phyloP scores from a whole-genome alignment of 2,113 vertebrate genomes.

The Mirza zaza region DNA sequence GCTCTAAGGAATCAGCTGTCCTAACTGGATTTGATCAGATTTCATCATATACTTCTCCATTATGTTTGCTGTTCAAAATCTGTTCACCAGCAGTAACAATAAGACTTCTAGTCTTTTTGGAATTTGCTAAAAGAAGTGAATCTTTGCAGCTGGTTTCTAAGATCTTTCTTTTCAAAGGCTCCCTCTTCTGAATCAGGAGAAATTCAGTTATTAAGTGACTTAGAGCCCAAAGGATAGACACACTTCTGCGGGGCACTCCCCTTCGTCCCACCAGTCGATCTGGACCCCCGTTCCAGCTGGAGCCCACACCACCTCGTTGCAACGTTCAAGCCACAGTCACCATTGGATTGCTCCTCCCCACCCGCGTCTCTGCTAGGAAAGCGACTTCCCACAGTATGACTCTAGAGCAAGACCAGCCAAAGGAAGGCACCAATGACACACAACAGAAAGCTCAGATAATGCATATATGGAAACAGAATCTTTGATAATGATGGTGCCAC shows the following conservation, averaged over 20 bases:
- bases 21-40: not conserved
- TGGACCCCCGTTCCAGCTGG: conserved; percentile 23
- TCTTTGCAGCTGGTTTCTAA: conserved; percentile 51
- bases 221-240: conserved; percentile 94
- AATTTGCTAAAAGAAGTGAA: conserved; percentile 55
- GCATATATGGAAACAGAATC: not conserved
- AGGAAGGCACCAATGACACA: not conserved
- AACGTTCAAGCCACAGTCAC: conserved; percentile 65
- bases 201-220: conserved; percentile 87
- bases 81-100: not conserved
- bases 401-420: not conserved
- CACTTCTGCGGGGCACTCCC: conserved; percentile 83
- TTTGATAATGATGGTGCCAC: not conserved
- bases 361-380: not conserved
- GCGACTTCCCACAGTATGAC: conserved; percentile 50
- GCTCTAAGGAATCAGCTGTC: not conserved
- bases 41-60: conserved; percentile 16
- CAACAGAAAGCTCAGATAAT: not conserved
- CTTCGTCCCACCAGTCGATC: not conserved
- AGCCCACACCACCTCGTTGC: accelerated
- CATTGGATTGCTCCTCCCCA: not conserved
- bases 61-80: not conserved
- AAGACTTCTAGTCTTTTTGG: conserved; percentile 81
- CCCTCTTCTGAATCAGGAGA: conserved; percentile 79
- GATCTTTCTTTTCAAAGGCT: conserved; percentile 85